A percentile compares a stretch with the other conserved stretches of the same genome.
Evolutionary conservation across 2,113 vertebrate genomes (phyloP).

Genomic region (Mormoops blainvillei): DNA sequence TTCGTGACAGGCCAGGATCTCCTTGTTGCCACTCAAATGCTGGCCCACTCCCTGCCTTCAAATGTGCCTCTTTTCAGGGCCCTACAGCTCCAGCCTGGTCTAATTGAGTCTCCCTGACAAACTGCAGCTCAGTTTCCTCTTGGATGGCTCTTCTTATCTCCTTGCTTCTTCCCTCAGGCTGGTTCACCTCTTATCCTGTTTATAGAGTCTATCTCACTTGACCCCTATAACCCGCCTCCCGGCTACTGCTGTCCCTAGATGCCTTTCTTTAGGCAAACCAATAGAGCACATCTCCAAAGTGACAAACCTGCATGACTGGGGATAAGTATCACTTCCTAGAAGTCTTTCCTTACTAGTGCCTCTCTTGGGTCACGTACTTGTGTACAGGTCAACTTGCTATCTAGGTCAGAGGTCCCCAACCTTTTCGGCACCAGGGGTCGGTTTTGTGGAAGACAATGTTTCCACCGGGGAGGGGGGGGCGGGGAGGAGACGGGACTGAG

Average conservation of each 20-base stretch:
- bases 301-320: not conserved
- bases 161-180: not conserved
- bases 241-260: not conserved
- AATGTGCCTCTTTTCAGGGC: not conserved
- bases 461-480: no score
- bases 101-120: not conserved
- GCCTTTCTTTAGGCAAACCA: not conserved
- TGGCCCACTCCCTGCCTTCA: not conserved
- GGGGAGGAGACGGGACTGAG: no score
- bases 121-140: accelerated
- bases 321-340: not conserved
- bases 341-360: not conserved
- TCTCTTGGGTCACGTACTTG: not conserved
- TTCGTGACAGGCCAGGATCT: not conserved
- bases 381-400: not conserved
- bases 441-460: no score
- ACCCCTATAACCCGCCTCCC: not conserved
- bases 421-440: no score
- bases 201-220: not conserved
- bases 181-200: not conserved
- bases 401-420: not conserved
- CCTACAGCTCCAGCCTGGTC: not conserved
- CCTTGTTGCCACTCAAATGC: accelerated
- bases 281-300: not conserved
- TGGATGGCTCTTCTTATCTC: not conserved